Conservation (phyloP, 2,888 invertebrate species). For the Tachystola acroxantha region DNA sequence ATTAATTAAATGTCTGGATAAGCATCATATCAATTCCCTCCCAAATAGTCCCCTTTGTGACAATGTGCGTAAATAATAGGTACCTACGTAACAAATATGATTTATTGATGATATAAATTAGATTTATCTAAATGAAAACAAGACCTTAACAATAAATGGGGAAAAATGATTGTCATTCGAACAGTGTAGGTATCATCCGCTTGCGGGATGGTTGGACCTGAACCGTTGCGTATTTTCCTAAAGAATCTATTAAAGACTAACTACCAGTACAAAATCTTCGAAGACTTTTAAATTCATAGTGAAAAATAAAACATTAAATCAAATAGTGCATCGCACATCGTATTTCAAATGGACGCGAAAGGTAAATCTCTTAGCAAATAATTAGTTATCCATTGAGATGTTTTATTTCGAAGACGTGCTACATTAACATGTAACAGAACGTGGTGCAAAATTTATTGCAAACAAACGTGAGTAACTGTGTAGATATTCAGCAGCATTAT, state of each 20-base stretch:
- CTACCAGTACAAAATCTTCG: too few species aligned
- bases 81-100: not conserved
- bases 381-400: slow-evolving; percentile 2
- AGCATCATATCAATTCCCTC: slow-evolving; percentile 21
- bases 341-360: not conserved
- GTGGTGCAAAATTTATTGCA: slow-evolving; percentile 39
- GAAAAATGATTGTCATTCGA: not conserved
- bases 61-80: not conserved
- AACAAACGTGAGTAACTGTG: slow-evolving; percentile 44
- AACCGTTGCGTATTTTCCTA: not conserved
- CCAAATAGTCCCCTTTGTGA: slow-evolving; percentile 14
- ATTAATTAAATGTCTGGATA: slow-evolving; percentile 36
- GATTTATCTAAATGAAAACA: slow-evolving; percentile 1
- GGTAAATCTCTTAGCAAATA: slow-evolving; percentile 2
- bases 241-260: too few species aligned
- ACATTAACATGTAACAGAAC: slow-evolving; percentile 32
- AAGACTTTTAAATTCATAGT: too few species aligned
- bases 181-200: slow-evolving; percentile 3
- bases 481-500: slow-evolving; percentile 35
- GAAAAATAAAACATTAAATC: too few species aligned
- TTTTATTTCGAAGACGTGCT: slow-evolving; percentile 19
- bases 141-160: slow-evolving; percentile 6
- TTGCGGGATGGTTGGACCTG: not conserved
- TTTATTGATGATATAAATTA: not conserved
- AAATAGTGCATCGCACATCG: too few species aligned